A percentile compares a stretch with the other conserved stretches of the same genome.
Conservation (phyloP, 1,140 invertebrate genomes). For the Pentalonia nigronervosa region DNA sequence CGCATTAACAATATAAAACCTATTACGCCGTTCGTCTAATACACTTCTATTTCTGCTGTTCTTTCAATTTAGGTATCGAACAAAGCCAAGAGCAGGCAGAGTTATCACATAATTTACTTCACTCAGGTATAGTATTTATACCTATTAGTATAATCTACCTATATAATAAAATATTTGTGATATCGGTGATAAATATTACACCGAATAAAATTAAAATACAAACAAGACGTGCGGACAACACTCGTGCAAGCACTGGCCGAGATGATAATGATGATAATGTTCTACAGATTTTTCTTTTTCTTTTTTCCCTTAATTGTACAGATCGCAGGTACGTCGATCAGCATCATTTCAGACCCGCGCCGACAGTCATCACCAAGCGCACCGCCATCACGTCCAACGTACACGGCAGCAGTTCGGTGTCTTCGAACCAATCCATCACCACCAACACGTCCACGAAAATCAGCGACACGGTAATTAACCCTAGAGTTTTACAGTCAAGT, state of each 20-base stretch:
- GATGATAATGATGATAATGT: neutral
- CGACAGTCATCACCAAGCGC: constrained; percentile 73
- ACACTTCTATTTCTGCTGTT: constrained; percentile 59
- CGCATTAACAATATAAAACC: neutral
- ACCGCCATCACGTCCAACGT: constrained; percentile 64
- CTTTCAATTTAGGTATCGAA: constrained; percentile 70
- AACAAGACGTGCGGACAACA: neutral
- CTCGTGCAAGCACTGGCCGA: neutral
- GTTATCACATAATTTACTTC: constrained; percentile 83
- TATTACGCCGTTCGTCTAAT: constrained; percentile 33
- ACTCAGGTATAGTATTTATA: constrained; percentile 72
- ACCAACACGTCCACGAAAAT: constrained; percentile 9
- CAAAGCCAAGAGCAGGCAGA: constrained; percentile 80
- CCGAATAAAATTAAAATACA: too few relatives aligned
- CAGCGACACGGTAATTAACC: neutral
- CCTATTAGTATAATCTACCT: neutral
- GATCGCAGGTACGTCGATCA: constrained; percentile 85
- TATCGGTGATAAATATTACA: neutral
- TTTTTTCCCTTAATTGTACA: constrained; percentile 60
- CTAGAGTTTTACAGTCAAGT: neutral
- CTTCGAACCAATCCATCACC: constrained; percentile 25
- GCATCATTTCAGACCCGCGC: constrained; percentile 76
- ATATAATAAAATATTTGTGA: neutral
- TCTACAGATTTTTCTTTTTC: neutral
- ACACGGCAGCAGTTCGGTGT: constrained; percentile 40